Conservation (phyloP, 2,888 invertebrate species). For the Hemicrepidius hirtus region DNA sequence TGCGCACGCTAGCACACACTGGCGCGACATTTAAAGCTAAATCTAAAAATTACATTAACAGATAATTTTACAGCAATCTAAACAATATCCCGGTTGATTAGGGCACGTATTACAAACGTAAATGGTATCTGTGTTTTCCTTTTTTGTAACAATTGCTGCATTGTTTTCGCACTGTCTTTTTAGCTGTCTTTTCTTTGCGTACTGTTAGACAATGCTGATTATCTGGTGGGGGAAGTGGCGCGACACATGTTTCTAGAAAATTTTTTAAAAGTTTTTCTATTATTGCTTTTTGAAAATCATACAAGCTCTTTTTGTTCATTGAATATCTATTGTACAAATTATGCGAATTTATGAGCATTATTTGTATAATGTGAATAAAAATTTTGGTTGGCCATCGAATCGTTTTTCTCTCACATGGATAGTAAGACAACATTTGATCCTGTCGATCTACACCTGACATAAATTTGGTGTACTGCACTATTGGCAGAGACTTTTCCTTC, state of each 20-base stretch:
- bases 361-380: slow-evolving; percentile 24
- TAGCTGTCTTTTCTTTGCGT: neutral
- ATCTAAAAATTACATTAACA: too few relatives aligned
- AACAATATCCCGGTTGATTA: neutral
- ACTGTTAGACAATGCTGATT: neutral
- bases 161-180: neutral
- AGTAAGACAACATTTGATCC: slow-evolving; percentile 53
- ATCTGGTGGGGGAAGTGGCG: neutral
- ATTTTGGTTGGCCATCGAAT: slow-evolving; percentile 14
- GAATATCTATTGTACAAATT: slow-evolving; percentile 11
- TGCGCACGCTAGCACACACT: too few relatives aligned
- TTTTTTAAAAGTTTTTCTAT: too few relatives aligned
- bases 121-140: slow-evolving; percentile 7
- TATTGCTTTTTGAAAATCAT: neutral
- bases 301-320: neutral
- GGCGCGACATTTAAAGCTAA: too few relatives aligned
- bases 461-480: slow-evolving; percentile 52
- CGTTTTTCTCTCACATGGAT: slow-evolving; percentile 52
- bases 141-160: slow-evolving; percentile 2
- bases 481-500: slow-evolving; percentile 47
- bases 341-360: slow-evolving; percentile 21
- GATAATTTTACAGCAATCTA: neutral
- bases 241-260: too few relatives aligned
- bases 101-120: neutral
- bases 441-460: slow-evolving; percentile 52